Base-by-base conservation (phyloP, 2,113 vertebrate species). In the Eolophus roseicapilla region DNA sequence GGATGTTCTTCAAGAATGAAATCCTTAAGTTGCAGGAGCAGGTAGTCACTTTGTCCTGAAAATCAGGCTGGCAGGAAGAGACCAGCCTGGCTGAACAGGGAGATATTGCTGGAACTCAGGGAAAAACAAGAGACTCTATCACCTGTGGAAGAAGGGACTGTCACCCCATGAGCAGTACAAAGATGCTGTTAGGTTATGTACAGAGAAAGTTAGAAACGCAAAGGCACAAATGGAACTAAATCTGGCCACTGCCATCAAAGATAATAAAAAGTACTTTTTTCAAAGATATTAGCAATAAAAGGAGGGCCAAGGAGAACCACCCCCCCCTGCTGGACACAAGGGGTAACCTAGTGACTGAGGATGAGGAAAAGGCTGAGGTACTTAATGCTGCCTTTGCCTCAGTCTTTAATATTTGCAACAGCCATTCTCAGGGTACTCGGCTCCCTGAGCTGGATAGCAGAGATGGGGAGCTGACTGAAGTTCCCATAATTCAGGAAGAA, bases 31-130 rank as follows among this genome's bases (percentile, higher is more conserved):
- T 13, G n/a, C n/a, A n/a, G n/a, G n/a, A n/a, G 19, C 33, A 57
- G 55, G 55, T 57, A 8, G 31, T n/a, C 31, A 2, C 31, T 57
- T 57, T 57, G 55, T n/a, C 31, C 19, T 9, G 8, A n/a, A 57
- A 57, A 21, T 14, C 19, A 57, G 1, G 19, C 2, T 0, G 0
- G 31, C 33, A 2, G 55, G 33, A 57, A n/a, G 19, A n/a, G 33
- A 14, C 13, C 55, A n/a, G 13, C 33, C 55, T 57, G 55, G 8
- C 19, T 57, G 55, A 57, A 57, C 31, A 57, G 55, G 31, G 11
- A 21, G 19, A n/a, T 14, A 57, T 20, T 57, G 55, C 31, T 57
- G 55, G 55, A 57, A 57, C 55, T 57, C 19, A 21, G 20, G 37
- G 19, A 57, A 23, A n/a, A 57, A 9, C 33, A n/a, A n/a, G 55